Conservation (phyloP, 2,797 vertebrate species). For the Falco concolor region DNA sequence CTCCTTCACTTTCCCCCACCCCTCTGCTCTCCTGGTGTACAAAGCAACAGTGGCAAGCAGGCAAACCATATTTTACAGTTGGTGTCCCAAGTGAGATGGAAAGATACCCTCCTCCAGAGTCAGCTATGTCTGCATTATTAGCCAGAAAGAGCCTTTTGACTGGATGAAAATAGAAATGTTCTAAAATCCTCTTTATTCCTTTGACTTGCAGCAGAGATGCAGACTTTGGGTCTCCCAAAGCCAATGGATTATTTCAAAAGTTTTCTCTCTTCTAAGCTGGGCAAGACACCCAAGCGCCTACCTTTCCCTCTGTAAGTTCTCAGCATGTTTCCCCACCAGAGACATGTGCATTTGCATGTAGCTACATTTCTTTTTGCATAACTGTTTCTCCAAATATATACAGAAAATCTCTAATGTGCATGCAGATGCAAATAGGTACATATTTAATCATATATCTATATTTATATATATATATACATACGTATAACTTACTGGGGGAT, state of each 20-base stretch:
- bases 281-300: background rate
- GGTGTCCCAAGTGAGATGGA: background rate
- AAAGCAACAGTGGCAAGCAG: background rate
- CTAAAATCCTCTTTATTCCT: background rate
- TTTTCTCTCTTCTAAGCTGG: background rate
- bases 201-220: background rate
- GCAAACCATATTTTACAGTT: background rate
- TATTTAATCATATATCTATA: background rate
- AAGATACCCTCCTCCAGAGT: background rate
- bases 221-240: background rate
- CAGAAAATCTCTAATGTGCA: background rate
- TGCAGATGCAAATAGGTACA: background rate
- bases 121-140: background rate
- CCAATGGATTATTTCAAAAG: background rate
- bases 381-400: background rate
- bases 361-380: background rate
- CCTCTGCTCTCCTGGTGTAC: background rate
- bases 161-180: background rate
- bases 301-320: background rate
- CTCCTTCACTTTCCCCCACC: background rate
- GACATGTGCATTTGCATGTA: background rate
- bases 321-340: background rate
- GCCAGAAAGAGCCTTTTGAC: background rate
- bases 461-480: background rate
- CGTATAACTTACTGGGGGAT: background rate